Evolutionary conservation across 1,140 invertebrate genomes (phyloP).

Genomic region (Drosophila serrata): DNA sequence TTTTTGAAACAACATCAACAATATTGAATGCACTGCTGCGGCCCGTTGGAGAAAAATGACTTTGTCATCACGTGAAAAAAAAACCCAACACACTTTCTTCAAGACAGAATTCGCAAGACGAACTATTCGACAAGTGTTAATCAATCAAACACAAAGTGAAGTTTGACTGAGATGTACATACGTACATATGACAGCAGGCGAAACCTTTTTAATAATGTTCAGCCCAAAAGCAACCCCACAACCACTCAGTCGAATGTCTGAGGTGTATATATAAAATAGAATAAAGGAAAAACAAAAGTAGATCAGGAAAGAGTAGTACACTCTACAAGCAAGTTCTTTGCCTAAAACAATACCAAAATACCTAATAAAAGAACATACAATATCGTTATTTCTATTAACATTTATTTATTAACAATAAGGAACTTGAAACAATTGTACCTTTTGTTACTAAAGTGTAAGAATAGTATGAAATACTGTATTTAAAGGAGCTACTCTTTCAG

Average conservation of each 20-base stretch:
- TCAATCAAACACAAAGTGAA: constrained; percentile 68
- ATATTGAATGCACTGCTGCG: constrained; percentile 60
- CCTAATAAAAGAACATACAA: too few relatives aligned
- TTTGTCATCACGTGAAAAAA: constrained; percentile 62
- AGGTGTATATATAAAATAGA: constrained; percentile 49
- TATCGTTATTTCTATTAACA: too few relatives aligned
- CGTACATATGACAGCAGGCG: constrained; percentile 66
- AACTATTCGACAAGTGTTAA: constrained; percentile 75
- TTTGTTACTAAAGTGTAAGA: background rate
- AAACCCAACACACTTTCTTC: constrained; percentile 10
- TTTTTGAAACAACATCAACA: constrained; percentile 65
- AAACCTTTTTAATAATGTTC: constrained; percentile 82
- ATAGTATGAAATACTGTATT: background rate
- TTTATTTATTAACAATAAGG: too few relatives aligned
- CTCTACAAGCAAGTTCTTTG: too few relatives aligned
- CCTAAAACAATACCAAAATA: too few relatives aligned
- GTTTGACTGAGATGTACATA: constrained; percentile 48
- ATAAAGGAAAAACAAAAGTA: constrained; percentile 54
- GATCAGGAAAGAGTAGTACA: background rate
- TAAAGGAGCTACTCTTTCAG: background rate
- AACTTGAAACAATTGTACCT: too few relatives aligned
- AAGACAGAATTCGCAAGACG: constrained; percentile 44
- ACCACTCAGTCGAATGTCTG: constrained; percentile 45
- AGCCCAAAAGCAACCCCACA: constrained; percentile 34
- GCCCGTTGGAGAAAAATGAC: constrained; percentile 33